phyloP scores from a whole-genome alignment of 2,113 vertebrate genomes.

The Stegostoma tigrinum region DNA sequence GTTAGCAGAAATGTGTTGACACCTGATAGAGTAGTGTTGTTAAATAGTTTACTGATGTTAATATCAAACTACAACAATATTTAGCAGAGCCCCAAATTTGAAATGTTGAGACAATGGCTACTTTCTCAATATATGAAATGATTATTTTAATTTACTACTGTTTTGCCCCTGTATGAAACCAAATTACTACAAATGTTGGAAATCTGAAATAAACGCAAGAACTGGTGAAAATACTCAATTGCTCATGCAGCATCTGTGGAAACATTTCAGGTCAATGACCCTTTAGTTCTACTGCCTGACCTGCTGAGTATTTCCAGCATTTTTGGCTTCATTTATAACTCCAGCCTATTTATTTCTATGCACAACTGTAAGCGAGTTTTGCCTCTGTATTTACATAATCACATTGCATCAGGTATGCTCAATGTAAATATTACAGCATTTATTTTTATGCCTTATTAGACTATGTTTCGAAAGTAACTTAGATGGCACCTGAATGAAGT shows the following conservation, averaged over 20 bases:
- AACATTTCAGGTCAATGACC: background rate
- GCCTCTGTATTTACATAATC: background rate
- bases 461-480: background rate
- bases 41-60: background rate
- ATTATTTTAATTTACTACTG: background rate
- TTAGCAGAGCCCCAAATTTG: background rate
- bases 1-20: background rate
- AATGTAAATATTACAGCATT: background rate
- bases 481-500: background rate
- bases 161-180: background rate
- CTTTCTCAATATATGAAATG: background rate
- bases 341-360: background rate
- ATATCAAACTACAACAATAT: background rate
- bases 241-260: background rate
- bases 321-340: background rate
- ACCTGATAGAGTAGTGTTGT: background rate
- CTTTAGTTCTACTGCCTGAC: background rate
- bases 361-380: background rate
- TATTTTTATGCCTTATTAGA: background rate
- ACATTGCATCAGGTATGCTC: background rate
- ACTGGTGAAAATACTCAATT: background rate
- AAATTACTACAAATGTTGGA: background rate
- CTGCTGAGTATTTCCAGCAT: too few species aligned
- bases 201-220: background rate
- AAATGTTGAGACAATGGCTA: background rate